Percentiles rank a stretch among this genome's conserved stretches.
Conservation (phyloP, 2,113 vertebrate species). For the Orcinus orca region DNA sequence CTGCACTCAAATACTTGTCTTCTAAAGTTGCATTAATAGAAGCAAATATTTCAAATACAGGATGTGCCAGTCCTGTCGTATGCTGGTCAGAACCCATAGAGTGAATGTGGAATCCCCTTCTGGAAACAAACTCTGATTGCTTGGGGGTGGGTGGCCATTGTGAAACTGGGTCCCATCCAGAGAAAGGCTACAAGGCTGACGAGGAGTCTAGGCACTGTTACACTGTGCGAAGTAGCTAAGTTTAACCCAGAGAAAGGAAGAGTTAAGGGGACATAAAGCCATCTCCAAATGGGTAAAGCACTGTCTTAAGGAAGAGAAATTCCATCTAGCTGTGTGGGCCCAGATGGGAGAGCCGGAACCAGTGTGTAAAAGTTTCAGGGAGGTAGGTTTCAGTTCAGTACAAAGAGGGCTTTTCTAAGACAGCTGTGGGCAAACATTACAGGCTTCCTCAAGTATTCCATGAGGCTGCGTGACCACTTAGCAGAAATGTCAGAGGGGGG, state of each 20-base stretch:
- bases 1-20: not conserved
- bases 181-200: not conserved
- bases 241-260: not conserved
- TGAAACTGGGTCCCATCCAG: not conserved
- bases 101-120: not conserved
- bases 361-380: not conserved
- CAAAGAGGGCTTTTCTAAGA: not conserved
- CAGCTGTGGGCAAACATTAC: not conserved
- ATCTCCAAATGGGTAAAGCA: not conserved
- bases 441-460: not conserved
- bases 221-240: not conserved
- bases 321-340: not conserved
- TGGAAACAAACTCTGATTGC: not conserved
- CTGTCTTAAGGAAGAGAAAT: not conserved
- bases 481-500: not conserved
- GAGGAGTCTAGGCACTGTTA: not conserved
- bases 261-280: not conserved
- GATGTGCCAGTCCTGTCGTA: rapidly evolving
- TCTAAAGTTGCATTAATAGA: not conserved
- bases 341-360: not conserved
- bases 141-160: not conserved
- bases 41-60: not conserved
- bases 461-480: not conserved
- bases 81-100: not conserved
- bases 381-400: not conserved